Evolutionary conservation across 2,888 invertebrate species (phyloP), one percentile per base, ranked within the genome.

Genomic region (Crioceris asparagi): DNA sequence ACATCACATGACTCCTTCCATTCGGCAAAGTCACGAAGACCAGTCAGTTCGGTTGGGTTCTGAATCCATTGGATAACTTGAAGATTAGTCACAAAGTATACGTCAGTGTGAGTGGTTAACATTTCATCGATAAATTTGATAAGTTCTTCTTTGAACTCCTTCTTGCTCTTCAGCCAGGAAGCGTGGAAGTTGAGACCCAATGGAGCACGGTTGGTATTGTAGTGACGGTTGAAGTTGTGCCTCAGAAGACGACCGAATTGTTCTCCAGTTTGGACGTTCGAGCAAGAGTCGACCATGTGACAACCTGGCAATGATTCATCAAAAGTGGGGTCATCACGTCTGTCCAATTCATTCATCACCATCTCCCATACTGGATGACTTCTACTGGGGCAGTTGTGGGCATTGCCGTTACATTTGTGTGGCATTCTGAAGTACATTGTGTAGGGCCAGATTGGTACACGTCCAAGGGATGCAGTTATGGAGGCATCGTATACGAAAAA

Each of bases 1-100:
- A 92, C 84, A 60, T 91, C 91, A 65, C 92, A 92, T 62, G 87
- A 87, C 55, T 91, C 91, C 65, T 92, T 92, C 92, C 92, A 92
- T 64, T 90, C 88, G 54, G 83, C 83, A 77, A 92, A 92, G 61
- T 92, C 91, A 51, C 88, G 74, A 33, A 92, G 74, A 23, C 80
- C 79, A 31, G 85, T 79, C 48, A 90, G 61, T 64, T 91, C 91
- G 18, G 87, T 88, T 37, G 92, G 92, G 55, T 84, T 87, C 66
- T 92, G 91, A 87, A 92, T 92, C 91, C 91, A 92, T 65, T 91
- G 88, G 57, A 92, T 87, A 17, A 91, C 91, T 49, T 66, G 78
- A 52, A 88, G 76, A 71, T 86, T 82, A 42, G 88, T 91, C 44
- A 88, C 87, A 64, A 92, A 92, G 70, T 91, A 92, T 17, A 92